Conservation (phyloP, 2,797 vertebrate genomes). For the Intellagama lesueurii region DNA sequence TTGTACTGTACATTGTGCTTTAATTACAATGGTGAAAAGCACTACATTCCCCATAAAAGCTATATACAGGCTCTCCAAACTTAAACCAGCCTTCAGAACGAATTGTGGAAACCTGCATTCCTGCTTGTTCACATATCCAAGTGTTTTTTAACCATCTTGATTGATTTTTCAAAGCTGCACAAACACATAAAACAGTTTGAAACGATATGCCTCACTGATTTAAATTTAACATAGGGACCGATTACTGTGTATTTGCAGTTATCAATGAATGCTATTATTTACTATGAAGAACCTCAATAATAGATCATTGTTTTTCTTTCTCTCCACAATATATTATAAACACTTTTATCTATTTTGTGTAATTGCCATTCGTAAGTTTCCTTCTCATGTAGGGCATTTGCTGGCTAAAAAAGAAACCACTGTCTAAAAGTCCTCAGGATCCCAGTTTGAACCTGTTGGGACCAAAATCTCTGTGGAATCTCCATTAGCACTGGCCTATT, state of each 20-base stretch:
- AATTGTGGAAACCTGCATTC: not conserved
- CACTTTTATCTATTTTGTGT: not conserved
- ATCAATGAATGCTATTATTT: conserved; percentile 66
- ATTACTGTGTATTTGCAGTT: conserved; percentile 50
- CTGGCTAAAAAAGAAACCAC: not conserved
- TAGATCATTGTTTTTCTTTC: conserved; percentile 46
- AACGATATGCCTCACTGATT: conserved; percentile 64
- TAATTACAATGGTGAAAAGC: not conserved
- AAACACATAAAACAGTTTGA: conserved; percentile 56
- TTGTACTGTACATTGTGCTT: not conserved
- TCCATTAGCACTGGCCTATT: too few species aligned
- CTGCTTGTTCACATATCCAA: conserved; percentile 9
- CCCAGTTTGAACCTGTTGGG: too few species aligned
- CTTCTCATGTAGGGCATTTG: conserved; percentile 4
- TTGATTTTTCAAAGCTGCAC: conserved; percentile 58
- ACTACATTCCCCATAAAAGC: not conserved
- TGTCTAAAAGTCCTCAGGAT: not conserved
- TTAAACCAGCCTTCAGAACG: not conserved
- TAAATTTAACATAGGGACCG: conserved; percentile 49
- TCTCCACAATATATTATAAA: conserved; percentile 44
- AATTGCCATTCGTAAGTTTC: not conserved
- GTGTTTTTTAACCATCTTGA: conserved; percentile 37
- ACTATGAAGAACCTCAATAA: conserved; percentile 63
- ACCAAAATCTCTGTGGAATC: too few species aligned
- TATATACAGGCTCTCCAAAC: not conserved